Base-by-base conservation (phyloP, 2,797 vertebrate species). In the Malurus leucopterus region DNA sequence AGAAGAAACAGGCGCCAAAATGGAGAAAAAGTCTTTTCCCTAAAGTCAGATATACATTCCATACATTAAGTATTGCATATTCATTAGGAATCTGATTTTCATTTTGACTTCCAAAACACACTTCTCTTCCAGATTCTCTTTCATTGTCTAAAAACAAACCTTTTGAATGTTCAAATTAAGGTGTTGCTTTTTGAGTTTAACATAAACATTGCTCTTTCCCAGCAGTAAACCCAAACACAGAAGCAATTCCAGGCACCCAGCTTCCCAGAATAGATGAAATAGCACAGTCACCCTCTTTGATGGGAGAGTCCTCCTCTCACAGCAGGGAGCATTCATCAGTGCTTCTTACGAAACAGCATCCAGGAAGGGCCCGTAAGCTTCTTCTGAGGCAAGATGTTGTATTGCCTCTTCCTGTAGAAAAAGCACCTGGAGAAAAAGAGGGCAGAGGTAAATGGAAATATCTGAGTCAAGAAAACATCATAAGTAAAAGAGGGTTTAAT, bases 1-100 rank as follows among this genome's bases (percentile, higher is more conserved):
- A 92, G 58, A 93, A 91, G 84, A 91, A 95, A 90, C 5, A 76
- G 41, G 54, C 94, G 62, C 51, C 75, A 86, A 93, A 94, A 24
- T 9, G 36, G 40, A 84, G 70, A 15, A 47, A 51, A 84, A 68
- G 32, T 54, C 11, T 88, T 86, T 92, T 80, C 54, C 43, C 38
- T 4, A 0, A 88, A 91, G 81, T 85, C 72, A 91, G 34, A 68
- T 86, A 86, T 79, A 38, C 17, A 71, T 87, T 77, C 81, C 69
- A 80, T 91, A 71, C 68, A 77, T 83, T 91, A 82, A 74, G 41
- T 85, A 85, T 38, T 59, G 19, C 73, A 46, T 69, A 75, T 53
- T 85, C 53, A 81, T 78, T 81, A 67, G 26, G 23, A 81, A 49
- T 72, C 59, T 53, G 26, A 50, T 90, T 83, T 94, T 86, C n/a